Base-by-base conservation (phyloP, 2,113 vertebrate genomes). In the Parus major region DNA sequence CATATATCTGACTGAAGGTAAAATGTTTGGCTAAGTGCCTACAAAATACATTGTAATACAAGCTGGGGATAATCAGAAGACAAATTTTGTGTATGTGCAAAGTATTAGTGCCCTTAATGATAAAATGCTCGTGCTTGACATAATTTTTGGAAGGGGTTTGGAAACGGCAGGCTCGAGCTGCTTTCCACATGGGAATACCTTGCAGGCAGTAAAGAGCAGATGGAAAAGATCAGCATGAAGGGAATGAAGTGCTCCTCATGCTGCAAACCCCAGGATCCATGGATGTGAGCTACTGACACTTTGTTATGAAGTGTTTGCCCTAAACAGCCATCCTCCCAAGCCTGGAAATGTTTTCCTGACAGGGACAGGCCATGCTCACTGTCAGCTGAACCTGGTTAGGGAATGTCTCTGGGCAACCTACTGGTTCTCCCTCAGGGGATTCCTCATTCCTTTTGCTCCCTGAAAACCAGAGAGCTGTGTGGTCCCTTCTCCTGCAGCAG, bases 81-180 rank as follows among this genome's bases (percentile, higher is more conserved):
- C 95, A 96, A 96, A 94, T 96, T 90, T 77, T 81, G 76, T 95
- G 88, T 94, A 93, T 92, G 82, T 83, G 82, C 86, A 83, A 90
- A 94, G 59, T 93, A 72, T 92, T 61, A 81, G 71, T 94, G 68
- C 71, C 72, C 88, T 88, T 93, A 94, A 95, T 90, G 88, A 92
- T 84, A 77, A 95, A 94, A 94, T 18, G 63, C 44, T 85, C 66
- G 3, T 87, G 90, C 92, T 75, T 49, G 61, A 85, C 82, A 85
- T 72, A 76, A 90, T 59, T 93, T 93, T 90, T 90, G 90, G 92
- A 83, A 81, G 64, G 77, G 83, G 72, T 39, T 88, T 93, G 80
- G 57, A 92, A 94, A 92, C 19, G 0, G 94, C 80, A 94, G 91
- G 76, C 88, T 59, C 0, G 3, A 86, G 92, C 93, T 96, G 82